These are phyloP conservation scores for Drosophila mettleri DNA, from an alignment of 2,888 invertebrate species.

Conservation along the genomic window DNA sequence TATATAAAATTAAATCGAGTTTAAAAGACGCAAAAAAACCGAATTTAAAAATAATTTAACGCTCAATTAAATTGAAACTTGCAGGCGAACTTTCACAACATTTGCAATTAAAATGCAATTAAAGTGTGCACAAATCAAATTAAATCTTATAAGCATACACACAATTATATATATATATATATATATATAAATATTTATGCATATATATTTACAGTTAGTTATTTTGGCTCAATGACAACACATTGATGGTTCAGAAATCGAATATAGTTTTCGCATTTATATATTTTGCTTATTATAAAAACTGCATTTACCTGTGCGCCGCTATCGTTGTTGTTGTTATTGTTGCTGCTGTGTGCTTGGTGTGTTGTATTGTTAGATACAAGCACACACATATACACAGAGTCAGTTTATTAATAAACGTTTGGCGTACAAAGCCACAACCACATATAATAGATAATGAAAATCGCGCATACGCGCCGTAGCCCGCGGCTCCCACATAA, in stretches of 20 bases:
- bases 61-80: conserved; percentile 59
- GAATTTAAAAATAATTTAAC: conserved; percentile 22
- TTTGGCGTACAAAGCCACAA: conserved; percentile 66
- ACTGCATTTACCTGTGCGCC: conserved; percentile 42
- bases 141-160: conserved; percentile 27
- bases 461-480: conserved; percentile 67
- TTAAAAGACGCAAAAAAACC: conserved; percentile 18
- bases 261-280: conserved; percentile 33
- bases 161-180: neutral
- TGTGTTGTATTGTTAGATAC: conserved; percentile 18
- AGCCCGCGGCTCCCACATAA: conserved; percentile 32
- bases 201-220: conserved; percentile 6
- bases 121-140: conserved; percentile 46
- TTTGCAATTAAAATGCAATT: conserved; percentile 70
- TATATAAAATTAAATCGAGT: conserved; percentile 1
- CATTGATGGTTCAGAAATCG: conserved; percentile 43
- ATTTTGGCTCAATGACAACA: conserved; percentile 27
- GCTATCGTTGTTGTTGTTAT: no score
- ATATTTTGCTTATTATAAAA: conserved; percentile 34
- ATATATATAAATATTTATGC: neutral
- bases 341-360: conserved; percentile 8
- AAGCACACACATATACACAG: conserved; percentile 9
- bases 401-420: conserved; percentile 69
- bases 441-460: conserved; percentile 63
- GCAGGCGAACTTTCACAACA: conserved; percentile 17